These are phyloP conservation scores for Drosophila willistoni DNA, from an alignment of 1,140 invertebrate species.

Conservation along the genomic window DNA sequence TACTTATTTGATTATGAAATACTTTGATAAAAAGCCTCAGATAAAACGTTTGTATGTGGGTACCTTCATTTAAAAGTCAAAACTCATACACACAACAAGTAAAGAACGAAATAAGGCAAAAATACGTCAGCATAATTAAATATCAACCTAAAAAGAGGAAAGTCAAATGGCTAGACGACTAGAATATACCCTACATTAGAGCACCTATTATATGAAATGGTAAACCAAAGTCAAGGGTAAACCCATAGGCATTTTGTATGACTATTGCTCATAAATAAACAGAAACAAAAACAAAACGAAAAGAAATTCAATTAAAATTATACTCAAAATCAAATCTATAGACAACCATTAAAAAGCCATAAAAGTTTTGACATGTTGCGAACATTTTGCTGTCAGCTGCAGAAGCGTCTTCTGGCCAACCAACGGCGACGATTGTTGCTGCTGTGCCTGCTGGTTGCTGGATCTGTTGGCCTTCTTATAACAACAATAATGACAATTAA, in stretches of 20 bases:
- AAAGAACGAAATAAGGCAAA: neutral
- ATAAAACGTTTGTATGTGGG: neutral
- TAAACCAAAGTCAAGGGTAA: neutral
- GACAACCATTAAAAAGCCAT: conserved; percentile 60
- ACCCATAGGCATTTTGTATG: conserved; percentile 14
- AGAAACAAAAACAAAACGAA: conserved; percentile 6
- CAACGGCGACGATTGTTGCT: conserved; percentile 6
- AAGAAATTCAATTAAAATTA: conserved; percentile 59
- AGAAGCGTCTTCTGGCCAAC: conserved; percentile 38
- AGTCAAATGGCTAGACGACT: neutral
- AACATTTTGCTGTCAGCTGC: conserved; percentile 68
- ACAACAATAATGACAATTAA: conserved; percentile 72
- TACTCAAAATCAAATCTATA: conserved; percentile 34
- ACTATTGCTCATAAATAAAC: conserved; percentile 47
- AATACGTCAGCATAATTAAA: conserved; percentile 18
- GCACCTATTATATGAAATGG: neutral
- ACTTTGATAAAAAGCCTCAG: conserved; percentile 20
- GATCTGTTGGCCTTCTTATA: neutral
- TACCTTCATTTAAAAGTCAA: neutral
- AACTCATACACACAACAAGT: no score
- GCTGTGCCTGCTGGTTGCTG: neutral
- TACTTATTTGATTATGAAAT: conserved; percentile 29
- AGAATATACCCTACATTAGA: neutral
- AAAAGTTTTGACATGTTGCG: conserved; percentile 68
- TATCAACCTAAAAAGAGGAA: neutral